A percentile compares a stretch with the other conserved stretches of the same genome.
Conservation (phyloP, 2,113 vertebrate species). For the Trochalopteron elliotii region DNA sequence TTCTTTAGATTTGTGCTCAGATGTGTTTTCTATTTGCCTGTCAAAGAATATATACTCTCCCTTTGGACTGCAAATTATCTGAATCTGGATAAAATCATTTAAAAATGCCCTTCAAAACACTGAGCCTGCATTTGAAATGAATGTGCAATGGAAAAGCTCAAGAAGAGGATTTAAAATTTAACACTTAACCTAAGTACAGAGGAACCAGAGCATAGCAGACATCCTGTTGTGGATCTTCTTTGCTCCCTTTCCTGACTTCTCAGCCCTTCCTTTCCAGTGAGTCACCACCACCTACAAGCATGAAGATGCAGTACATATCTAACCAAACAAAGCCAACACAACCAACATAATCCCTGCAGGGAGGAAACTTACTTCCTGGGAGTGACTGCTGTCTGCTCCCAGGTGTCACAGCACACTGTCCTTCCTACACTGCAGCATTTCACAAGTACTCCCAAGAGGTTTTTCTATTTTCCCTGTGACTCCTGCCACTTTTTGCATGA, state of each 20-base stretch:
- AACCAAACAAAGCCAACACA: background rate
- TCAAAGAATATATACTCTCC: conserved; percentile 58
- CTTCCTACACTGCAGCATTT: background rate
- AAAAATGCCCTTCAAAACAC: conserved; percentile 62
- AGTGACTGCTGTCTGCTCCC: rapidly evolving
- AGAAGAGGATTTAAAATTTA: background rate
- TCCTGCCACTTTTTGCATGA: rapidly evolving
- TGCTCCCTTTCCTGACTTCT: background rate
- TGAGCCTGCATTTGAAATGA: conserved; percentile 15
- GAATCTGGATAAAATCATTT: conserved; percentile 67
- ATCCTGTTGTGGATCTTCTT: conserved; percentile 1
- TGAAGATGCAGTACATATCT: background rate
- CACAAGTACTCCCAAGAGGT: background rate
- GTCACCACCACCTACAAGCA: background rate
- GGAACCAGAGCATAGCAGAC: background rate
- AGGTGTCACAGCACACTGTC: rapidly evolving
- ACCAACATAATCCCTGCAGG: background rate
- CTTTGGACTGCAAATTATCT: conserved; percentile 67
- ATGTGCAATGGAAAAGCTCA: conserved; percentile 21
- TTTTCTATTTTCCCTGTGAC: background rate
- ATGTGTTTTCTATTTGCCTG: conserved; percentile 67
- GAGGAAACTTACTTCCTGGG: background rate
- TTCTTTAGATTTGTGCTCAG: conserved; percentile 74
- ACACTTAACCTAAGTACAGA: background rate
- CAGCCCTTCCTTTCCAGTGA: background rate